Evolutionary conservation across 2,888 invertebrate species (phyloP), one percentile per base, ranked within the genome.

Genomic region (Idaea biselata): DNA sequence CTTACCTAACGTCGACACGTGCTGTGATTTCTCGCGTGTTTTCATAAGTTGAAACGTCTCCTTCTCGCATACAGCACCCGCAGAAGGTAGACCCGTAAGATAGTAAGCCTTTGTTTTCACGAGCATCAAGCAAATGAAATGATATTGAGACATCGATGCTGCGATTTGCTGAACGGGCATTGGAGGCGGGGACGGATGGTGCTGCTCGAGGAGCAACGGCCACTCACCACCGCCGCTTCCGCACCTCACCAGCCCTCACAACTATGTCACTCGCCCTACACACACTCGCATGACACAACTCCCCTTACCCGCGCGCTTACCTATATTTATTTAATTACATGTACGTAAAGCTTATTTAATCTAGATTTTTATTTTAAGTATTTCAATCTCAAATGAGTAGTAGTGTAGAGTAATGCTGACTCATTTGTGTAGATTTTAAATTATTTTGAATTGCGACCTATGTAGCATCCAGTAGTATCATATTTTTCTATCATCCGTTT

Each of bases 21-120:
- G 87, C 86, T 86, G 87, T 83, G 87, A 85, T 86, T 83, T 79
- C 76, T 82, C 85, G 84, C 87, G 90, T 87, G 89, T 89, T 87
- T 79, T 87, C 84, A 88, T 89, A 84, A 80, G 78, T 88, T 85
- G 93, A 93, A 93, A 94, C 93, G 95, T 95, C 95, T 95, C 95
- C 95, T 95, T 95, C 95, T 96, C 95, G 94, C 93, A 94, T 95
- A 95, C 95, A 95, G 95, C 95, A 95, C 94, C 95, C 94, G 95
- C 95, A 94, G 95, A 95, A 95, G 95, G 95, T 94, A 94, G 94
- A 94, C 85, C 77, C 82, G 80, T 88, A 83, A 81, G 81, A 88
- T 88, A 86, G 91, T 93, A 93, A 90, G 91, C 93, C 93, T 92
- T 89, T 89, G 87, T 91, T 90, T 87, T 93, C 93, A 93, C 93